Percentiles rank a stretch among this genome's conserved stretches.
Conservation (phyloP, 2,113 vertebrate species). For the Gallinago undulata region DNA sequence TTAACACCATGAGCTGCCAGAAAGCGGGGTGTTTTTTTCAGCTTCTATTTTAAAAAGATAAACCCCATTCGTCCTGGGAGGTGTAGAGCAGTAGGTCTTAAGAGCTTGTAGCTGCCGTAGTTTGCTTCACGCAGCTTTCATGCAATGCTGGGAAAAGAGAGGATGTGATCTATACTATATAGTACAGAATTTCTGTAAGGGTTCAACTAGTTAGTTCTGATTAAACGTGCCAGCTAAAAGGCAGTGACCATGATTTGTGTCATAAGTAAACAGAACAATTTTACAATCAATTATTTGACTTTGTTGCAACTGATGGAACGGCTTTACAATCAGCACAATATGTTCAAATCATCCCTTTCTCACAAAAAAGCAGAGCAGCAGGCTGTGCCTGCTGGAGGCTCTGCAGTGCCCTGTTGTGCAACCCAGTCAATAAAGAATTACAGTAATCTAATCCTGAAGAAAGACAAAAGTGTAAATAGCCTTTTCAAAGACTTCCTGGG, state of each 20-base stretch:
- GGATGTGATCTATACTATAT: background rate
- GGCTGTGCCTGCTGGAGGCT: slow-evolving; percentile 44
- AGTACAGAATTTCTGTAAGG: background rate
- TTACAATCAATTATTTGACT: background rate
- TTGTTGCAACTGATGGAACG: background rate
- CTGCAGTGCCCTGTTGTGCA: slow-evolving; percentile 43
- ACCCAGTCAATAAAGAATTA: slow-evolving; percentile 72
- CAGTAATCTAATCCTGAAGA: slow-evolving; percentile 65
- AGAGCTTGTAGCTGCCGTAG: background rate
- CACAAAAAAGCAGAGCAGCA: background rate
- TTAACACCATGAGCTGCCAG: slow-evolving; percentile 52
- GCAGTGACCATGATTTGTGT: background rate
- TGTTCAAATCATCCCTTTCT: slow-evolving; percentile 2
- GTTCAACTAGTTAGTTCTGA: background rate
- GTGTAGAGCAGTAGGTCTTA: slow-evolving; percentile 3
- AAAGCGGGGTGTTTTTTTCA: background rate
- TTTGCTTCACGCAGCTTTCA: slow-evolving; percentile 9
- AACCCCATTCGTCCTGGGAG: background rate
- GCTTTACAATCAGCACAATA: background rate
- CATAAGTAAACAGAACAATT: background rate
- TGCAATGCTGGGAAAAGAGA: background rate
- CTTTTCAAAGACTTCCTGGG: slow-evolving; percentile 50
- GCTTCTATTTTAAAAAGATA: slow-evolving; percentile 27
- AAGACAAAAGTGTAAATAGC: slow-evolving; percentile 69
- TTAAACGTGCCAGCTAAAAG: background rate